Base-by-base conservation (phyloP, 2,888 invertebrate genomes). In the Meiosimyza decipiens region DNA sequence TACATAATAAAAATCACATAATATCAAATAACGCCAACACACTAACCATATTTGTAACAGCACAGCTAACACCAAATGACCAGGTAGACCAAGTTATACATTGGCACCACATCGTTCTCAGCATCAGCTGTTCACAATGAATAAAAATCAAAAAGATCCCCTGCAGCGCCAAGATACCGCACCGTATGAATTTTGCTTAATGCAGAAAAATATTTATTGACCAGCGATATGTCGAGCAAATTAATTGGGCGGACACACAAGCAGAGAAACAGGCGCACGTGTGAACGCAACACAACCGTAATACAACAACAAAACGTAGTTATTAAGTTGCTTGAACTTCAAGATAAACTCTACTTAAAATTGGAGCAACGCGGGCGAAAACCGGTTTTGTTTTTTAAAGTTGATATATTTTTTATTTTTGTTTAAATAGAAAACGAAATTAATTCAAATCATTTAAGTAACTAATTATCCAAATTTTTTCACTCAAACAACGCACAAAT, bases 211-310 rank as follows among this genome's bases (percentile, higher is more conserved):
- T 55, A 22, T 55, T 16, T 55, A 18, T 55, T 55, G 55, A 22
- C 16, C 47, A 50, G 60, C 50, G 52, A 49, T 62, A 16, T 18
- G 55, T 15, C 66, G 68, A 54, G 54, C 63, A 33, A 54, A 62
- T 64, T 54, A 50, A 47, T 22, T 49, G 22, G 28, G 54, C 47
- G 68, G 49, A 57, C 73, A 57, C 60, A 63, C 60, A 71, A 67
- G 65, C 73, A 15, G 59, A 49, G 15, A 47, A 12, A 52, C 51
- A 4, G 33, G 52, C 62, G 16, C 71, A 49, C 60, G n/a, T n/a
- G 50, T n/a, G 49, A 13, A n/a, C 47, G 1, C 5, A 16, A n/a
- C 64, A 63, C 6, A 28, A 52, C 40, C 47, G 5, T 6, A 16
- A n/a, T 64, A 63, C 6, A 28, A 52, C 40, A 7, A 40, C 9